phyloP scores from a whole-genome alignment of 1,140 invertebrate genomes.

The Matsumurasca onukii region DNA sequence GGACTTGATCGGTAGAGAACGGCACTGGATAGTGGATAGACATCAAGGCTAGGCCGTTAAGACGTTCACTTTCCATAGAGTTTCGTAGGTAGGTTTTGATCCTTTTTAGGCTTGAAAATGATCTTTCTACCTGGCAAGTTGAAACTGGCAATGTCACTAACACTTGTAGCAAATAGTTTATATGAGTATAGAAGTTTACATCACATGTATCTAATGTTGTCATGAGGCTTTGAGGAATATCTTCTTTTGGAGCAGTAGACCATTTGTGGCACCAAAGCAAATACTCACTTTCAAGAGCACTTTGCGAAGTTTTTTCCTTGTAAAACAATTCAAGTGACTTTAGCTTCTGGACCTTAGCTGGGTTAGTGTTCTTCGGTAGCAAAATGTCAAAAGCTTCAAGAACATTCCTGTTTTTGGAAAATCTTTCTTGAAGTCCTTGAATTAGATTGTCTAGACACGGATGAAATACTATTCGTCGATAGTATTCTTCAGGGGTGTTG shows the following conservation, averaged over 20 bases:
- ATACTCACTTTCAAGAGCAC: neutral
- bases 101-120: neutral
- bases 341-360: neutral
- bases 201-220: neutral
- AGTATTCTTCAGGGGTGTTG: conserved; percentile 19
- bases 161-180: conserved; percentile 4
- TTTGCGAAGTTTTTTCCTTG: neutral
- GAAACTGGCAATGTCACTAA: neutral
- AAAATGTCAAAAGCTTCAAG: neutral
- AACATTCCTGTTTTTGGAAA: neutral
- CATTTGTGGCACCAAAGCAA: neutral
- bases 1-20: neutral
- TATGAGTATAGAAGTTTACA: neutral
- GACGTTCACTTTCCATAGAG: conserved; percentile 1
- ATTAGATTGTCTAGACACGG: neutral
- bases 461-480: neutral
- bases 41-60: neutral
- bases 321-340: neutral
- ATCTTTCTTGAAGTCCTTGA: neutral
- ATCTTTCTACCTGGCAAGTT: neutral
- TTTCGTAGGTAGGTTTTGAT: conserved; percentile 3
- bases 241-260: neutral
- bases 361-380: neutral
- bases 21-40: neutral
- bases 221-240: neutral